phyloP scores from a whole-genome alignment of 2,113 vertebrate genomes.

The Lamprotornis superbus region DNA sequence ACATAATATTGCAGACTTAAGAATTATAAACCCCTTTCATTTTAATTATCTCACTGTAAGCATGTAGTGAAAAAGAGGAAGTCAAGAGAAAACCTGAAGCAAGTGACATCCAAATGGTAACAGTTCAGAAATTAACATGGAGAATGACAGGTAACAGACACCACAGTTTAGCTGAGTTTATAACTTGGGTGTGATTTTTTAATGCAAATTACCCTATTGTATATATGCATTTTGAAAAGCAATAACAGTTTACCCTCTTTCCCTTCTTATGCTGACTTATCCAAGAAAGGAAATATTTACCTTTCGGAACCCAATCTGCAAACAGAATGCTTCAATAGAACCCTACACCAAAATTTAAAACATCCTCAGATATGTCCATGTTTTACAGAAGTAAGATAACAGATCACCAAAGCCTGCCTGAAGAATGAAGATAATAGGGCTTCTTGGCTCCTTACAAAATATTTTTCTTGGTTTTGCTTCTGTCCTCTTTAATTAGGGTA shows the following conservation, averaged over 20 bases:
- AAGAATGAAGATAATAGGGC: neutral
- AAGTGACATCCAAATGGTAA: neutral
- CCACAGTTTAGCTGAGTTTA: neutral
- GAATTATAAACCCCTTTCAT: neutral
- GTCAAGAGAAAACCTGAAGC: neutral
- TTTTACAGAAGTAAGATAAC: neutral
- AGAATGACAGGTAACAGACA: neutral
- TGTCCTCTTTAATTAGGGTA: neutral
- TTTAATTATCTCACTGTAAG: neutral
- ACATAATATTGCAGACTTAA: neutral
- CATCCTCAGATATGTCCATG: neutral
- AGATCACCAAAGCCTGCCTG: neutral
- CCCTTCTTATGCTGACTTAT: neutral
- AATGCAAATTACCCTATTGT: neutral
- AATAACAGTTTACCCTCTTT: neutral
- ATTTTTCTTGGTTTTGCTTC: neutral
- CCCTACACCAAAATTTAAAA: neutral
- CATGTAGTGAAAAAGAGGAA: neutral
- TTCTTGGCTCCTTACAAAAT: neutral
- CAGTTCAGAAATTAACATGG: neutral
- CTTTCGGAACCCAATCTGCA: neutral
- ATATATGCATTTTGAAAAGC: neutral
- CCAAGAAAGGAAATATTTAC: neutral
- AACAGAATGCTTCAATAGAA: neutral
- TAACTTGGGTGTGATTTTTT: neutral